Conservation (phyloP, 2,797 vertebrate species). For the Sphenodon punctatus region DNA sequence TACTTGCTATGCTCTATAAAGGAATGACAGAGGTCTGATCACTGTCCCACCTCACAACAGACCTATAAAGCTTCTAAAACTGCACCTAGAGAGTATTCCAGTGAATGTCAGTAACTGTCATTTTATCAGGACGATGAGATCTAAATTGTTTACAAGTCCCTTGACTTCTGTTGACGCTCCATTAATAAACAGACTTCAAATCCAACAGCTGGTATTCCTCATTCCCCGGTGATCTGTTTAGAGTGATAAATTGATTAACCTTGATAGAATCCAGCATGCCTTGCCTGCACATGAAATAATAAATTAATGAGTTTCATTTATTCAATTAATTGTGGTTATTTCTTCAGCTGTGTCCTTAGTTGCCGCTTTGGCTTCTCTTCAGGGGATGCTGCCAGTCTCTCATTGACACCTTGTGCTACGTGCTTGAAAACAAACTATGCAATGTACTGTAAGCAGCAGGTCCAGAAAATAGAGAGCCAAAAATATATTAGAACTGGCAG, state of each 20-base stretch:
- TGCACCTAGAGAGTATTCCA: not conserved
- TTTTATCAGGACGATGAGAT: constrained; percentile 36
- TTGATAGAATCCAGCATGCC: not conserved
- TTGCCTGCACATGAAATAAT: constrained; percentile 10
- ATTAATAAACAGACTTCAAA: constrained; percentile 32
- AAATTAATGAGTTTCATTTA: constrained; percentile 42
- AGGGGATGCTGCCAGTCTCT: not conserved
- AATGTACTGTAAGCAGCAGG: not conserved
- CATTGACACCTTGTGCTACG: not conserved
- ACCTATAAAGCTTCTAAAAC: not conserved
- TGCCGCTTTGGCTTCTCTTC: not conserved
- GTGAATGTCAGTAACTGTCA: not conserved
- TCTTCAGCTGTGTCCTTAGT: constrained; percentile 29
- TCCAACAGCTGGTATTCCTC: constrained; percentile 21
- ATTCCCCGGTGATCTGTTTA: not conserved
- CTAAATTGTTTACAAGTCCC: constrained; percentile 46
- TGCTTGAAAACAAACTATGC: not conserved
- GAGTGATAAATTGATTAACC: constrained; percentile 53
- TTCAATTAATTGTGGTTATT: constrained; percentile 26
- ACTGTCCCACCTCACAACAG: not conserved
- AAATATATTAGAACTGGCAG: not conserved
- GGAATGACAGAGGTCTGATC: too few relatives aligned
- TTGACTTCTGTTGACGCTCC: constrained; percentile 21
- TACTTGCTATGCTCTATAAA: not conserved
- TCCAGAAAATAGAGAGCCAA: not conserved